Evolutionary conservation across 2,888 invertebrate genomes (phyloP), one percentile per base, ranked within the genome.

Genomic region (Heliconius ethilla): DNA sequence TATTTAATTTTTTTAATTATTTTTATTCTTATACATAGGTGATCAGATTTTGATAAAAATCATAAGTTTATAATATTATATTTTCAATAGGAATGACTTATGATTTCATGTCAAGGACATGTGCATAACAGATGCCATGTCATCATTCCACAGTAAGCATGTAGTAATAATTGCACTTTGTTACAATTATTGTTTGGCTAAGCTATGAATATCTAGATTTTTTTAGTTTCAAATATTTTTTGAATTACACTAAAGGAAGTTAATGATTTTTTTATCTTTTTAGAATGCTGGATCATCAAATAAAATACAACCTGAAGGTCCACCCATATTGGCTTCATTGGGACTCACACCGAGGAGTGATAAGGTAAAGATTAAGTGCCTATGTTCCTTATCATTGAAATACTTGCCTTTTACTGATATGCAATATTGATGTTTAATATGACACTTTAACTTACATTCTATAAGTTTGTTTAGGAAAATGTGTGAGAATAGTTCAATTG

Each of bases 291-390:
- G 83, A 25, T 81, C 85, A 65, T 86, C 90, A 78, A 88, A 82
- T 82, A 94, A 93, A 86, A 75, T 92, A 33, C 95, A 93, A 82
- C 92, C 93, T 22, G 95, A 94, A 87, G 95, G 95, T 66, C 95
- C 95, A 67, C 94, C 95, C 70, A 95, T 95, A 84, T 89, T 95
- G 90, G 93, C 95, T 81, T 95, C 95, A 65, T 82, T 95, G 88
- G 95, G 95, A 75, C 93, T 95, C 83, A 95, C 95, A 84, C 95
- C 95, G 75, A 89, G 93, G 85, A 94, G 94, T 91, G 95, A 95
- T 90, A 95, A 95, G 95, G 95, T 95, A 92, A 87, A 88, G 86
- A 91, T 90, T 87, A 86, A 78, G 80, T 80, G 79, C 79, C 78
- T 79, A 81, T 82, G 81, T 75, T 69, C 79, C 84, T 89, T 88